Base-by-base conservation (phyloP, 2,113 vertebrate species). In the Felis chaus region DNA sequence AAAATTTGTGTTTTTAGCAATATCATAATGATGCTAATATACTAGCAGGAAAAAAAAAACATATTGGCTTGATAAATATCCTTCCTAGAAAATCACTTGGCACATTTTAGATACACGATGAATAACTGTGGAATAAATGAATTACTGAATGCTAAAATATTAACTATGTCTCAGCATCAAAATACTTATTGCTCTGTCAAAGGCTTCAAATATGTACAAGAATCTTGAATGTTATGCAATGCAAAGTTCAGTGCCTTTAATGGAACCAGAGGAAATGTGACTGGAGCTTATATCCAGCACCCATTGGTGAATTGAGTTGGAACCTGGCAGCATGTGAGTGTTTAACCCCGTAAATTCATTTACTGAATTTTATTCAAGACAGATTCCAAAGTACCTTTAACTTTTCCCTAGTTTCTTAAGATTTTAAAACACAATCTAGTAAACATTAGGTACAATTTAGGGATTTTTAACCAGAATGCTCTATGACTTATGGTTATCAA, bases 141-240 rank as follows among this genome's bases (percentile, higher is more conserved):
- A 94, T 95, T 50, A 95, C 89, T 69, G 39, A 85, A 92, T 96
- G 68, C 21, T 96, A 96, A 89, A 96, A 84, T 95, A 94, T 57
- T 76, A 96, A 76, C 73, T 92, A 33, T 69, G 11, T 68, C 45
- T 80, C 79, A 53, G 36, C 33, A 86, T 16, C 23, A 12, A 84
- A 88, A 91, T 91, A 94, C 18, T 61, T 96, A 68, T 48, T 89
- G 16, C 78, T 92, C 66, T 92, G 41, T 76, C 50, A 78, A 87
- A 90, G 48, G 33, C 14, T 81, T 93, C 65, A 86, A 39, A 74
- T 73, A n/a, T 63, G 65, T n/a, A 9, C 10, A 36, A 2, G 5
- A n/a, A 50, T 87, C 45, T 48, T 94, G 25, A 92, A 21, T 53
- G n/a, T 53, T 65, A 68, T 41, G 91, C 63, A 63, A 0, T 36